phyloP scores from a whole-genome alignment of 2,888 invertebrate species.

The Cotesia congregata region DNA sequence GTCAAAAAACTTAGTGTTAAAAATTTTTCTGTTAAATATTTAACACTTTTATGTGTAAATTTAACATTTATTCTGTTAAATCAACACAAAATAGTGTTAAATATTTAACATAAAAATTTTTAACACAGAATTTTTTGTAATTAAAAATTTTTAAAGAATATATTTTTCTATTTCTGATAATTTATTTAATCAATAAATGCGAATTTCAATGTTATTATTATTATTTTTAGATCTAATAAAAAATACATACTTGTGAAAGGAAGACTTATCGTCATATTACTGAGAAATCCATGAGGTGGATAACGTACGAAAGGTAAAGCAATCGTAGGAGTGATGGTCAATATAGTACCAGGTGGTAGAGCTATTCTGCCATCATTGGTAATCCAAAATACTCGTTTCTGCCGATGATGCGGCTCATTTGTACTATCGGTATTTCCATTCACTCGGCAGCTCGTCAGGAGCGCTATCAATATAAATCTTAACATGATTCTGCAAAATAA shows the following conservation, averaged over 20 bases:
- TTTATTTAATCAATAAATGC: too few relatives aligned
- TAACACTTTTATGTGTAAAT: too few relatives aligned
- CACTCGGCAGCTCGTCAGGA: constrained; percentile 50
- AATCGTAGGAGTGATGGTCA: constrained; percentile 85
- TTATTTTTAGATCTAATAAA: too few relatives aligned
- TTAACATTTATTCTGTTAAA: too few relatives aligned
- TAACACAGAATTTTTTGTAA: too few relatives aligned
- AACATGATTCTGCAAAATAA: constrained; percentile 40
- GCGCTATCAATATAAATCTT: constrained; percentile 22
- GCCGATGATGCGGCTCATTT: constrained; percentile 76
- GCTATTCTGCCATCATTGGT: constrained; percentile 88
- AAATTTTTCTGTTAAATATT: too few relatives aligned
- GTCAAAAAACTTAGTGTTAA: too few relatives aligned
- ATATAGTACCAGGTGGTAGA: constrained; percentile 85
- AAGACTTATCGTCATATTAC: constrained; percentile 86
- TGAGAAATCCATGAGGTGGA: constrained; percentile 88
- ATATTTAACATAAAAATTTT: too few relatives aligned
- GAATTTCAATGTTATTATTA: too few relatives aligned
- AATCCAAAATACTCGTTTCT: constrained; percentile 87
- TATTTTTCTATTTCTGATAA: too few relatives aligned
- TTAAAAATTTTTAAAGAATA: too few relatives aligned
- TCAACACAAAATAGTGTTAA: too few relatives aligned
- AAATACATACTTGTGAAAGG: constrained; percentile 86
- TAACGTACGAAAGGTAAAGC: constrained; percentile 87
- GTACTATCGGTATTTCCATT: constrained; percentile 42